phyloP scores from a whole-genome alignment of 1,140 invertebrate species.

The Ephestia elutella region DNA sequence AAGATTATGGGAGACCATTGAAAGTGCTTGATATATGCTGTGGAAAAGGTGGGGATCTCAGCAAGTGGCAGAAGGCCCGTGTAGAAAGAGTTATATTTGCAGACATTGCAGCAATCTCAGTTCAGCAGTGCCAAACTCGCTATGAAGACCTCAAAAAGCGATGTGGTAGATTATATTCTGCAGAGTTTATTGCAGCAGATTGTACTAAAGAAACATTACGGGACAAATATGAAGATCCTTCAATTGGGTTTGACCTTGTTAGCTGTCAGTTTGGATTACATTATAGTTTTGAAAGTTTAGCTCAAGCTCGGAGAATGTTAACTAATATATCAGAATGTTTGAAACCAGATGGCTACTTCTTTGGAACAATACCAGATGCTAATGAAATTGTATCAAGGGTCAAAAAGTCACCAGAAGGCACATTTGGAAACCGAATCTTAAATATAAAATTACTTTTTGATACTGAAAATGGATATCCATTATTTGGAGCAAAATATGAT shows the following conservation, averaged over 20 bases:
- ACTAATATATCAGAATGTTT: conserved; percentile 93
- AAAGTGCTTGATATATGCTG: conserved; percentile 85
- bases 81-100: conserved; percentile 93
- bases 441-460: conserved; percentile 86
- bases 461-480: conserved; percentile 79
- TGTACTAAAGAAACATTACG: conserved; percentile 89
- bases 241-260: conserved; percentile 89
- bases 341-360: conserved; percentile 93
- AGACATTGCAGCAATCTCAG: conserved; percentile 94
- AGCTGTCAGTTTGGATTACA: conserved; percentile 99
- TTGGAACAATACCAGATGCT: conserved; percentile 96
- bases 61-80: conserved; percentile 93
- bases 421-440: conserved; percentile 93
- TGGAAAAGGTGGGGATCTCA: conserved; percentile 97
- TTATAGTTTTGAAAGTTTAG: conserved; percentile 95
- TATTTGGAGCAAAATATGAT: conserved; percentile 98
- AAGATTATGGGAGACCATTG: conserved; percentile 75
- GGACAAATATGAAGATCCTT: conserved; percentile 82
- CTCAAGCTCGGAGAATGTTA: conserved; percentile 95
- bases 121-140: conserved; percentile 87
- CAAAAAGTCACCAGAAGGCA: conserved; percentile 75
- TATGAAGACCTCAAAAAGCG: conserved; percentile 78
- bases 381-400: conserved; percentile 87
- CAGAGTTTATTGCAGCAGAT: conserved; percentile 94
- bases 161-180: conserved; percentile 78